These are phyloP conservation scores for Neodiprion lecontei DNA, from an alignment of 1,140 invertebrate genomes.

Conservation along the genomic window DNA sequence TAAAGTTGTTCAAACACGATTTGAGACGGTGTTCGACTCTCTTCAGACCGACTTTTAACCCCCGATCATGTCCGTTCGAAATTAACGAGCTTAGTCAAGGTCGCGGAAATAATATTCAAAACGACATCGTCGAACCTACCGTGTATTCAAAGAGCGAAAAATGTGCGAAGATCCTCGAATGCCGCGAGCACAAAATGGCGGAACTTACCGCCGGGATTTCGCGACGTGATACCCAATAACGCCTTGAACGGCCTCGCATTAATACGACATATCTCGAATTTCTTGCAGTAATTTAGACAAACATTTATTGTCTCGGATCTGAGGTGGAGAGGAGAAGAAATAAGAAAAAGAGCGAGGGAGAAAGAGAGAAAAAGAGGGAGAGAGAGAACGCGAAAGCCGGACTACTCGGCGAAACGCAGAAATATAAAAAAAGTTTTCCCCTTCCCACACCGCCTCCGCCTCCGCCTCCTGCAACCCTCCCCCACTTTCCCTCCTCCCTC, in stretches of 20 bases:
- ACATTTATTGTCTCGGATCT: background rate
- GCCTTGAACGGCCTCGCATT: background rate
- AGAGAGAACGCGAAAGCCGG: slow-evolving; percentile 24
- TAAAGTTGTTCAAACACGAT: background rate
- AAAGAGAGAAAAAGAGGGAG: too few species aligned
- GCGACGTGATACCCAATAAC: background rate
- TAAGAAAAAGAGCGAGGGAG: background rate
- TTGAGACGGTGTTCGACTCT: background rate
- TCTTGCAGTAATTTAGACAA: slow-evolving; percentile 8
- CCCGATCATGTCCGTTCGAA: too few species aligned
- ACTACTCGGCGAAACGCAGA: slow-evolving; percentile 28
- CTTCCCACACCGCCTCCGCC: background rate
- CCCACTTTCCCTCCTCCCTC: slow-evolving; percentile 22
- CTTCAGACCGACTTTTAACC: too few species aligned
- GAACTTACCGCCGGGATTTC: background rate
- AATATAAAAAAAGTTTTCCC: slow-evolving; percentile 22
- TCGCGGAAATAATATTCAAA: background rate
- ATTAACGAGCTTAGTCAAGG: background rate
- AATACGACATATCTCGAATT: background rate
- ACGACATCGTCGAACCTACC: background rate
- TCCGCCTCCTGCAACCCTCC: slow-evolving; percentile 13
- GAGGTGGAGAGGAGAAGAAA: background rate
- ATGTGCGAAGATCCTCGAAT: background rate
- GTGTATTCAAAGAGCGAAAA: too few species aligned
- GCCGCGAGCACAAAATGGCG: background rate